phyloP scores from a whole-genome alignment of 2,888 invertebrate species.

The Hemistola chrysoprasaria region DNA sequence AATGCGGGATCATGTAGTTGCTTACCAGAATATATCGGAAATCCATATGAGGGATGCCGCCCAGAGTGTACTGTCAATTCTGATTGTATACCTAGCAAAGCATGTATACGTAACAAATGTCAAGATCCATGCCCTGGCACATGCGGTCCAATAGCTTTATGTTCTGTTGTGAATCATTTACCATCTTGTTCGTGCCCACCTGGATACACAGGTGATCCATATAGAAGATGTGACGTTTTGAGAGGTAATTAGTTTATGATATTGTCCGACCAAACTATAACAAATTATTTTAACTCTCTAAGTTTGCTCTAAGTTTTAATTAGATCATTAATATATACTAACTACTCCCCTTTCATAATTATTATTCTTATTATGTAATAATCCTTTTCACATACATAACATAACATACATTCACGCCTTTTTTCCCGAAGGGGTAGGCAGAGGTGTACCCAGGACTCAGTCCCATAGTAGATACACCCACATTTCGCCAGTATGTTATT shows the following conservation, averaged over 20 bases:
- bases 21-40: slow-evolving; percentile 87
- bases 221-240: slow-evolving; percentile 79
- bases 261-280: no score
- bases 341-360: no score
- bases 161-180: slow-evolving; percentile 87
- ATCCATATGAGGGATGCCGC: slow-evolving; percentile 90
- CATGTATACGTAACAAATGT: slow-evolving; percentile 88
- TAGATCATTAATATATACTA: no score
- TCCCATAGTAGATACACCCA: no score
- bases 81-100: slow-evolving; percentile 86
- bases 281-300: no score
- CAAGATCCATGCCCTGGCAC: slow-evolving; percentile 90
- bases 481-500: no score
- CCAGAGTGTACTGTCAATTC: slow-evolving; percentile 88
- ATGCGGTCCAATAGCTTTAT: slow-evolving; percentile 87
- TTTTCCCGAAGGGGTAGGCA: no score
- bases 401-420: no score
- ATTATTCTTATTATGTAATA: no score
- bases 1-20: slow-evolving; percentile 86
- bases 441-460: no score
- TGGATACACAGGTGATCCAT: slow-evolving; percentile 89
- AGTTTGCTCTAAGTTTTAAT: no score
- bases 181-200: slow-evolving; percentile 85
- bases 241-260: slow-evolving; percentile 44
- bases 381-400: no score